Base-by-base conservation (phyloP, 2,113 vertebrate species). In the Triplophysa dalaica region DNA sequence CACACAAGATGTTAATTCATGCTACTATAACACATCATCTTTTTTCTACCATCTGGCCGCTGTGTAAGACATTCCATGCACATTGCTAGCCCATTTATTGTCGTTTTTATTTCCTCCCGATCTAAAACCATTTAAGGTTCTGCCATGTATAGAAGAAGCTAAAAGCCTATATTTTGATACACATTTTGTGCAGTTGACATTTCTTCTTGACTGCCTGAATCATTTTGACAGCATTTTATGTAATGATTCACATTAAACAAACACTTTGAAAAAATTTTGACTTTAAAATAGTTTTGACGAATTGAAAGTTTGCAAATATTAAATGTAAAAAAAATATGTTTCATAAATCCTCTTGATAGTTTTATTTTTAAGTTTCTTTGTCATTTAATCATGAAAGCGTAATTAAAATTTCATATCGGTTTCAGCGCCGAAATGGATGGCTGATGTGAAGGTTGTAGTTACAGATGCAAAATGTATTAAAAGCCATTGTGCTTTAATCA, bases 1-100 rank as follows among this genome's bases (percentile, higher is more conserved):
- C 21, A 45, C 70, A 60, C 52, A 70, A 54, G 69, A 81, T 78
- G 79, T 63, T 81, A 84, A 78, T 84, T 68, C 73, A 21, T 74
- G 45, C 33, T 69, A 84, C 66, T 77, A 21, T 78, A 74, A 58
- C 67, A 81, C 79, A 38, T 69, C 56, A 70, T 52, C 65, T 76
- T 64, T 67, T 45, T 81, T 45, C 22, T 16, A 26, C 62, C 54
- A 77, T 81, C 64, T 83, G 73, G 77, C 50, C 50, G 52, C 38
- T 41, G n/a, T 33, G 29, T 14, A 21, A n/a, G 65, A 68, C 29
- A 74, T 11, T 19, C 78, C 62, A 60, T 67, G 43, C 29, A 45
- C 2, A 67, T 24, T 69, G 74, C 41, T 8, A 22, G 60, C 33
- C 22, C 21, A 45, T 75, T 24, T 21, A 62, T 75, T 73, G 68